phyloP scores from a whole-genome alignment of 2,888 invertebrate species.

The Cheilosia variabilis region DNA sequence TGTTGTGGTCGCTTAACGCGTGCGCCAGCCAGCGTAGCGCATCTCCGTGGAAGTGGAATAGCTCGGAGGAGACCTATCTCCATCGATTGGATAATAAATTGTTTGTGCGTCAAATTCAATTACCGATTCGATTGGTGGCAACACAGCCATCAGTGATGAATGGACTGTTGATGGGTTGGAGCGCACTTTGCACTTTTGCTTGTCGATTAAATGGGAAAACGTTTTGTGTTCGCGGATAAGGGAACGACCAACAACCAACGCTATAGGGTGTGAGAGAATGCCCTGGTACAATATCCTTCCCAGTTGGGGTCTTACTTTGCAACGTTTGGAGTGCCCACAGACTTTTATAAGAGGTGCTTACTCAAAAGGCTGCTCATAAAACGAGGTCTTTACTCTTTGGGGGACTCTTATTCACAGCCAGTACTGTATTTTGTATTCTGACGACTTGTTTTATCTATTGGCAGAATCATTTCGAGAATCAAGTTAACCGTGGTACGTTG shows the following conservation, averaged over 20 bases:
- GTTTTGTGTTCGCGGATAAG: conserved; percentile 43
- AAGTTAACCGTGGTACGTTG: too few relatives aligned
- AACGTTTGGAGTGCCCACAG: not conserved
- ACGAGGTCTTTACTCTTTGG: too few relatives aligned
- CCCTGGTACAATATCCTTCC: not conserved
- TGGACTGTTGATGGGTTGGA: conserved; percentile 56
- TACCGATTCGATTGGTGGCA: conserved; percentile 68
- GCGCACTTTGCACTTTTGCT: conserved; percentile 65
- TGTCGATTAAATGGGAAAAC: conserved; percentile 56
- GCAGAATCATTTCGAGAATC: too few relatives aligned
- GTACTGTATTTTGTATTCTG: too few relatives aligned
- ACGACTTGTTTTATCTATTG: too few relatives aligned
- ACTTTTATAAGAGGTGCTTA: too few relatives aligned
- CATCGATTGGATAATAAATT: conserved; percentile 73
- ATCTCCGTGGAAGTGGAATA: conserved; percentile 19
- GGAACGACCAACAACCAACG: not conserved
- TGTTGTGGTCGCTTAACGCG: conserved; percentile 28
- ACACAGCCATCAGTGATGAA: conserved; percentile 53
- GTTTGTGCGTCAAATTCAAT: conserved; percentile 72
- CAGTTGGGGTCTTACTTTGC: not conserved
- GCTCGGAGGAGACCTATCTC: conserved; percentile 38
- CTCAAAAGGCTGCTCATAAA: too few relatives aligned
- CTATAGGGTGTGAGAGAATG: not conserved
- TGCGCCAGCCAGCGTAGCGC: conserved; percentile 19
- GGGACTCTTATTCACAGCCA: too few relatives aligned